Evolutionary conservation across 1,140 invertebrate genomes (phyloP).

Genomic region (Drosophila pachea): DNA sequence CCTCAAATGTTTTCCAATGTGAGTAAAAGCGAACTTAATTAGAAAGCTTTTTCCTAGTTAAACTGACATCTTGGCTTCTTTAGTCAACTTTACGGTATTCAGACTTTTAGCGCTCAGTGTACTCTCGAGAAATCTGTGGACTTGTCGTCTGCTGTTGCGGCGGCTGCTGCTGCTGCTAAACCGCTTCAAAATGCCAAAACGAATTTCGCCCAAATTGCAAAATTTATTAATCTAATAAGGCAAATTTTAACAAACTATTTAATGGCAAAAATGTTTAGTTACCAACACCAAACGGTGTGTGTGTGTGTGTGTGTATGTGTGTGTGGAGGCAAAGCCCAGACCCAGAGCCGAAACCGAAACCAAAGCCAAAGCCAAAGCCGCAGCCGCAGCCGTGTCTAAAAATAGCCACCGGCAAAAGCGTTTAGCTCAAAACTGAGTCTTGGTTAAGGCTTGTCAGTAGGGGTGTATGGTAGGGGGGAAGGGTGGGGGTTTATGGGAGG

Average conservation of each 20-base stretch:
- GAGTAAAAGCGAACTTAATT: neutral
- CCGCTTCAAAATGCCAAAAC: constrained; percentile 57
- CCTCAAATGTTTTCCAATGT: neutral
- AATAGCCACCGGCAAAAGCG: constrained; percentile 62
- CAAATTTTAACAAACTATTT: constrained; percentile 77
- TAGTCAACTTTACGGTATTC: neutral
- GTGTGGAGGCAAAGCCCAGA: too few relatives aligned
- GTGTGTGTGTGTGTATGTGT: too few relatives aligned
- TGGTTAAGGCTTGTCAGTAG: neutral
- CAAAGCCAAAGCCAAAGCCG: constrained; percentile 9
- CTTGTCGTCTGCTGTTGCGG: constrained; percentile 2
- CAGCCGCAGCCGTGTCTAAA: constrained; percentile 40
- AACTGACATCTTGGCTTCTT: too few relatives aligned
- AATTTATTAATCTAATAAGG: constrained; percentile 77
- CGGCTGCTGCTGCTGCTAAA: neutral
- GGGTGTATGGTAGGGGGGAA: neutral
- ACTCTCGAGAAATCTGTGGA: constrained; percentile 8
- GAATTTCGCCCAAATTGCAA: constrained; percentile 73
- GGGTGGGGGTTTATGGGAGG: constrained; percentile 3
- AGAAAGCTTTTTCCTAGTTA: neutral
- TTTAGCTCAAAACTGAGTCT: constrained; percentile 62
- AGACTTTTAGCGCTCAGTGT: constrained; percentile 24
- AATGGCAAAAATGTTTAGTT: constrained; percentile 62
- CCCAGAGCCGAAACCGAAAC: too few relatives aligned
- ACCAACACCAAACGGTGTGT: constrained; percentile 10